Conservation (phyloP, 2,113 vertebrate genomes). For the Chelonoidis abingdonii region DNA sequence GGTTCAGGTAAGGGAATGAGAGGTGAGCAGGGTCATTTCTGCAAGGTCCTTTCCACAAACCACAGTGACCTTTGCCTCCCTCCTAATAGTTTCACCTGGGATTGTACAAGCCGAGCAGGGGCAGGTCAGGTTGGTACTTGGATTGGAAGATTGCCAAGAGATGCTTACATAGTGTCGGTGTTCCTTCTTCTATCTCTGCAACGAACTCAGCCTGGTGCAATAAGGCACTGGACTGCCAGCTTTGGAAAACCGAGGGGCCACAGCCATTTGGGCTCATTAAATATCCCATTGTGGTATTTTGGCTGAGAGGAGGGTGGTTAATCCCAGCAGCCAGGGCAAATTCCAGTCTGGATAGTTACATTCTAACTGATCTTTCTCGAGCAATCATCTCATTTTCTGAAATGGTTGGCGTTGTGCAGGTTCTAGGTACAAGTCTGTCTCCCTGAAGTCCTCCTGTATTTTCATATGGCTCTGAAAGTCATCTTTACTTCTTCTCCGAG, state of each 20-base stretch:
- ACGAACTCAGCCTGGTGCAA: neutral
- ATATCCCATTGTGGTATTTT: neutral
- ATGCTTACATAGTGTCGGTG: neutral
- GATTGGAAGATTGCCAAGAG: neutral
- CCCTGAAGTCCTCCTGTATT: neutral
- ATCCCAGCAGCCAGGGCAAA: neutral
- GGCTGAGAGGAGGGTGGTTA: neutral
- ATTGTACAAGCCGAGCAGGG: neutral
- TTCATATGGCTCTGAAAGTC: neutral
- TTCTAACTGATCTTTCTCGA: neutral
- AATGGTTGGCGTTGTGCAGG: neutral
- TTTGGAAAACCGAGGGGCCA: neutral
- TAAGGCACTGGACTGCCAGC: too few relatives aligned
- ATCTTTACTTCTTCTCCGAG: neutral
- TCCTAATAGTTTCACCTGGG: neutral
- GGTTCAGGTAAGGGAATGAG: constrained; percentile 85
- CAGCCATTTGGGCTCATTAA: neutral
- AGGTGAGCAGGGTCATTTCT: neutral
- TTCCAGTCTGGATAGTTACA: neutral
- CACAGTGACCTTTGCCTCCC: neutral
- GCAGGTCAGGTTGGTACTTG: neutral
- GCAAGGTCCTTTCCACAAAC: neutral
- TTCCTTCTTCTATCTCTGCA: neutral
- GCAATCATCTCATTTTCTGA: neutral
- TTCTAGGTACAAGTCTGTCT: neutral